Conservation (phyloP, 2,888 invertebrate species). For the Plemyria rubiginata region DNA sequence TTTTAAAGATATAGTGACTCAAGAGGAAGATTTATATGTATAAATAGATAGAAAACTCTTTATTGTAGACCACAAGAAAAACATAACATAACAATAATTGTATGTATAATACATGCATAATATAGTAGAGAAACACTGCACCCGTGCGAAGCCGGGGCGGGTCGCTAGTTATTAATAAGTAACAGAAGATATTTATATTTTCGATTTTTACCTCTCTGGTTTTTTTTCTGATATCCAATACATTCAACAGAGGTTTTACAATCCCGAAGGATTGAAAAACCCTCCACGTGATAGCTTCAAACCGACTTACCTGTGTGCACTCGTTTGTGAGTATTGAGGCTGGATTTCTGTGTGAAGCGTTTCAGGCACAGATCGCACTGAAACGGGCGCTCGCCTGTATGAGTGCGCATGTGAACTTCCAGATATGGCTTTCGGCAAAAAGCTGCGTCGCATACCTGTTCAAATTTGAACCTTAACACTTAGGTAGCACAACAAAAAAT, state of each 20-base stretch:
- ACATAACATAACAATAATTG: too few relatives aligned
- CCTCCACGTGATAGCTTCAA: constrained; percentile 30
- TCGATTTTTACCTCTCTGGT: constrained; percentile 3
- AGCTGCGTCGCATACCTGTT: constrained; percentile 88
- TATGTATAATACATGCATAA: too few relatives aligned
- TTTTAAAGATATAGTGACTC: too few relatives aligned
- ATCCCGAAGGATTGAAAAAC: constrained; percentile 28
- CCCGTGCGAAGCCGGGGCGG: too few relatives aligned
- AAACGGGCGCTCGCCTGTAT: constrained; percentile 91
- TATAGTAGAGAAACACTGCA: too few relatives aligned
- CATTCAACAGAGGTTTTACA: constrained; percentile 31
- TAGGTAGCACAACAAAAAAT: not conserved
- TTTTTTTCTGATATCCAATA: constrained; percentile 12
- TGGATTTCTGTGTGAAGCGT: constrained; percentile 92
- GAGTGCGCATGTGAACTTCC: constrained; percentile 92
- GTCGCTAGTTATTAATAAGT: too few relatives aligned
- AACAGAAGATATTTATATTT: too few relatives aligned
- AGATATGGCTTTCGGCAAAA: constrained; percentile 93
- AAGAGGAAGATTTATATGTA: too few relatives aligned
- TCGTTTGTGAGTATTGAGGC: constrained; percentile 91
- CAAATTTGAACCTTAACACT: constrained; percentile 23
- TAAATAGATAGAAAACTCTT: too few relatives aligned
- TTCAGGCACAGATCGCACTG: constrained; percentile 91
- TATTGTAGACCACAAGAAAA: too few relatives aligned
- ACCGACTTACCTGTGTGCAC: constrained; percentile 87